Evolutionary conservation across 2,888 invertebrate genomes (phyloP).

Genomic region (Ichneumoninae sp.): DNA sequence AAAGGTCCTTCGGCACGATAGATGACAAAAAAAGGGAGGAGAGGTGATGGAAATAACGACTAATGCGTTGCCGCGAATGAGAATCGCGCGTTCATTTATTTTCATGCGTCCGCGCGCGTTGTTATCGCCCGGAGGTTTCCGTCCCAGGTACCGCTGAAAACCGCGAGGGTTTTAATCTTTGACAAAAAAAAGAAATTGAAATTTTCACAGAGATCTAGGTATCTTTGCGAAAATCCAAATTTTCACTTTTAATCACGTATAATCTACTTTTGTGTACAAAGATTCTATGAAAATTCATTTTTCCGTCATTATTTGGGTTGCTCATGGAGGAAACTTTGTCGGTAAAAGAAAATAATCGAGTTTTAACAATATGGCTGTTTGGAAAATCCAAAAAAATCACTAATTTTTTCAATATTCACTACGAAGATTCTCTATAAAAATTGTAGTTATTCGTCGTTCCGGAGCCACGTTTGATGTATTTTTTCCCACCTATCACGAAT

Average conservation of each 20-base stretch:
- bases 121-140: background rate
- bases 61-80: slow-evolving; percentile 1
- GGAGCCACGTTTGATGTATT: too few species aligned
- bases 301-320: too few species aligned
- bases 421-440: background rate
- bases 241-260: too few species aligned
- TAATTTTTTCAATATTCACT: background rate
- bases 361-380: too few species aligned
- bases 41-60: slow-evolving; percentile 19
- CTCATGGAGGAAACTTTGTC: too few species aligned
- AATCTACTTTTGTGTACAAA: too few species aligned
- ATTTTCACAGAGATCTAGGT: too few species aligned
- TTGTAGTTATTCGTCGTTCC: too few species aligned
- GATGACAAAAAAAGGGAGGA: slow-evolving; percentile 29
- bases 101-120: background rate
- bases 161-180: background rate
- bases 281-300: background rate
- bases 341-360: too few species aligned
- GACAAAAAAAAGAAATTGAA: background rate
- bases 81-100: background rate
- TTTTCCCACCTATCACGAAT: too few species aligned
- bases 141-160: background rate
- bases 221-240: too few species aligned
- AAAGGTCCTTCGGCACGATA: slow-evolving; percentile 51
- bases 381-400: too few species aligned